Evolutionary conservation across 2,888 invertebrate genomes (phyloP), one percentile per base, ranked within the genome.

Genomic region (Eristalis intricaria): DNA sequence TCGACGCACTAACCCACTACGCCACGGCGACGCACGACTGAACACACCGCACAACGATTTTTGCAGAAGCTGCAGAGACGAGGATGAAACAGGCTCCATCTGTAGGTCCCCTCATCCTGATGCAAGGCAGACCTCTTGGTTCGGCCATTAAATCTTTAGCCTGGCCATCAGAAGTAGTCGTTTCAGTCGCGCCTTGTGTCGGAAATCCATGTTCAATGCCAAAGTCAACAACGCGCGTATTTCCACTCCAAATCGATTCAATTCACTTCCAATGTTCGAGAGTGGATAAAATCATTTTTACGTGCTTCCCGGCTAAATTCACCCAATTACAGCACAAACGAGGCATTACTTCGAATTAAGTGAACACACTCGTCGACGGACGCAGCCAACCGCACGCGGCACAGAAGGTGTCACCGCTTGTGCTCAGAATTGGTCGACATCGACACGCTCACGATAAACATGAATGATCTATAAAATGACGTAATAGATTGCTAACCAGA

Each of bases 401-500:
- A n/a, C 8, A 50, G 50, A 50, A 50, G 50, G 50, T 50, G 50
- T 19, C 19, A 50, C 50, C 7, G 50, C 13, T 38, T 38, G 32
- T 10, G 38, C 38, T 38, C 38, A 38, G 19, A 50, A n/a, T 8
- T 19, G 5, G 50, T 19, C 19, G 50, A 19, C 19, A 50, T 19
- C 19, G 19, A 8, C 50, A 50, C 19, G 19, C 19, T 50, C 50
- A 50, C 50, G 50, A 50, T 50, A 50, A 50, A 23, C 29, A 35
- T 64, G 63, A 50, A 63, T 23, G 50, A 63, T 35, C 32, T 64
- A 73, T 50, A 73, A 43, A 19, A 64, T 73, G 32, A 50, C 64
- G 50, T 35, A 64, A 73, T 23, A 43, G 63, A 63, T 50, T 29
- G 50, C 43, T 43, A 15, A 19, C 29, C 43, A 22, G 32, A 73